phyloP scores from a whole-genome alignment of 2,797 vertebrate species.

The Chelonia mydas region DNA sequence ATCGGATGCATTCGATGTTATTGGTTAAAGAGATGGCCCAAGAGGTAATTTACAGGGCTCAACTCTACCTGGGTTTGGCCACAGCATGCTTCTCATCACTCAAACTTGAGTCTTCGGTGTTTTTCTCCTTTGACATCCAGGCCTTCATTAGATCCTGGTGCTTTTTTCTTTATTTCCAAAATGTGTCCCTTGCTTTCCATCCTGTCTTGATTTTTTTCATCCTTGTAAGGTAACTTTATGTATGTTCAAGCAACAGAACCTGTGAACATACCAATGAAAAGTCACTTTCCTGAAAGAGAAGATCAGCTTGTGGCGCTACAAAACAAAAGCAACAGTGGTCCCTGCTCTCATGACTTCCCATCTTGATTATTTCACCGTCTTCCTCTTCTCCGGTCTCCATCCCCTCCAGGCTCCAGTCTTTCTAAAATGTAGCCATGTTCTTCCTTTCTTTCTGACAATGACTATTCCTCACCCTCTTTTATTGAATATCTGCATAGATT shows the following conservation, averaged over 20 bases:
- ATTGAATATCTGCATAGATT: not conserved
- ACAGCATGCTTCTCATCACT: not conserved
- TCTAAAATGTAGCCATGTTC: not conserved
- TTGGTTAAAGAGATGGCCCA: not conserved
- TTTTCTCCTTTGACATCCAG: not conserved
- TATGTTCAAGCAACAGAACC: slow-evolving; percentile 86
- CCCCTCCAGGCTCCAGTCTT: no score
- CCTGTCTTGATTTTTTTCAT: not conserved
- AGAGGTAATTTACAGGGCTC: not conserved
- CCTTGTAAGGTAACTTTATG: slow-evolving; percentile 82
- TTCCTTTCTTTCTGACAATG: not conserved
- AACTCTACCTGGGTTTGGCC: not conserved
- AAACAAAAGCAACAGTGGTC: slow-evolving; percentile 73
- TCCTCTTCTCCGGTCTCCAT: not conserved
- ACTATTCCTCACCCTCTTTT: not conserved
- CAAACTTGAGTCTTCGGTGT: not conserved
- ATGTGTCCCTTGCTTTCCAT: not conserved
- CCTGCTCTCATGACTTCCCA: not conserved
- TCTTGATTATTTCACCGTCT: not conserved
- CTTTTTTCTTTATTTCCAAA: not conserved
- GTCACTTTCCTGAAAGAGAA: slow-evolving; percentile 86
- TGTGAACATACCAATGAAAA: slow-evolving; percentile 71
- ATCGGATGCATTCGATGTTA: not conserved
- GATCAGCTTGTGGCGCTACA: slow-evolving; percentile 84
- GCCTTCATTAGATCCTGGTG: not conserved